phyloP scores from a whole-genome alignment of 2,888 invertebrate species.

The Cheilosia vulpina region DNA sequence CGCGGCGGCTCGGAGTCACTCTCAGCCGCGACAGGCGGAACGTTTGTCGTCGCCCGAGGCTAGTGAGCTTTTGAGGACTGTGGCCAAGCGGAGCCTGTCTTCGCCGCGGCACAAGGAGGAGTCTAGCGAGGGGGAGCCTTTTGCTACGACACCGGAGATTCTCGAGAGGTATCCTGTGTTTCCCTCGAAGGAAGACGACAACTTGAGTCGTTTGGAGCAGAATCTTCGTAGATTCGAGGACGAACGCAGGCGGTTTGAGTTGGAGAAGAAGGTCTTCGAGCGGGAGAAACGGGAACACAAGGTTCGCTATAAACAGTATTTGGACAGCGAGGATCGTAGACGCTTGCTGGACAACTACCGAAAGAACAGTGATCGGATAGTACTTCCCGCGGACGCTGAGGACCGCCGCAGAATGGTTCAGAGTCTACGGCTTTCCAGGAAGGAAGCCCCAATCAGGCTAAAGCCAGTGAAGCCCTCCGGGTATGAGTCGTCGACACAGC shows the following conservation, averaged over 20 bases:
- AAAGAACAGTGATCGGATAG: slow-evolving; percentile 80
- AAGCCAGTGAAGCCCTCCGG: slow-evolving; percentile 76
- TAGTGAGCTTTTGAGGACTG: slow-evolving; percentile 78
- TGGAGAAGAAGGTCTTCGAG: slow-evolving; percentile 83
- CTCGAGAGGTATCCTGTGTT: slow-evolving; percentile 27
- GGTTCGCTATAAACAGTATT: slow-evolving; percentile 80
- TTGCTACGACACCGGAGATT: slow-evolving; percentile 39
- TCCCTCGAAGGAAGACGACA: slow-evolving; percentile 75
- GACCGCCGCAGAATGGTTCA: slow-evolving; percentile 80
- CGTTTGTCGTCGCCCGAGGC: slow-evolving; percentile 80
- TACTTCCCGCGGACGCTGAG: slow-evolving; percentile 80
- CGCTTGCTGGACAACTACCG: slow-evolving; percentile 81
- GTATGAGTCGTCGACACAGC: slow-evolving; percentile 82
- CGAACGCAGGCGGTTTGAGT: slow-evolving; percentile 83
- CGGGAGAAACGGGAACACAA: slow-evolving; percentile 85
- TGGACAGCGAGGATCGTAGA: slow-evolving; percentile 82
- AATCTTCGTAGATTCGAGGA: slow-evolving; percentile 82
- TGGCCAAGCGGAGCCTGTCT: slow-evolving; percentile 81
- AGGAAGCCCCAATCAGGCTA: slow-evolving; percentile 77
- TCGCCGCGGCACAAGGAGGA: slow-evolving; percentile 82
- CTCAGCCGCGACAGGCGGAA: slow-evolving; percentile 81
- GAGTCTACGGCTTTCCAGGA: slow-evolving; percentile 79
- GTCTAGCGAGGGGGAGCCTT: slow-evolving; percentile 81
- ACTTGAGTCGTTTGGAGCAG: slow-evolving; percentile 80
- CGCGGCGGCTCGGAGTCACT: slow-evolving; percentile 83